A percentile compares a stretch with the other conserved stretches of the same genome.
phyloP scores from a whole-genome alignment of 2,797 vertebrate species.

The Megalops cyprinoides region DNA sequence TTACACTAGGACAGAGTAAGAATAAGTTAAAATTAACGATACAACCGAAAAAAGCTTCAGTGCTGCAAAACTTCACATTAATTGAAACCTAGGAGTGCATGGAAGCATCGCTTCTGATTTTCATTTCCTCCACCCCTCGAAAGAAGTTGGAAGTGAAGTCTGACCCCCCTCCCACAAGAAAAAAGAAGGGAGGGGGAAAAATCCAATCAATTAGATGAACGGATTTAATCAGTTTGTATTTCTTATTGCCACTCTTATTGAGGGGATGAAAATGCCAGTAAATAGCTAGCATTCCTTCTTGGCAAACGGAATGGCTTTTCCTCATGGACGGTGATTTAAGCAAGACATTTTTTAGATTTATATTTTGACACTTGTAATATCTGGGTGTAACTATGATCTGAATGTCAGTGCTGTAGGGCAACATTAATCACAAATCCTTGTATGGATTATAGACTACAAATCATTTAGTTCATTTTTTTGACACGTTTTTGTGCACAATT shows the following conservation, averaged over 20 bases:
- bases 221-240: slow-evolving; percentile 54
- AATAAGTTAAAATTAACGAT: not conserved
- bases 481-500: slow-evolving; percentile 26
- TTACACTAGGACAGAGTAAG: not conserved
- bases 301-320: not conserved
- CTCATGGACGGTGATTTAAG: slow-evolving; percentile 48
- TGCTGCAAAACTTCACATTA: not conserved
- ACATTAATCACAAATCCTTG: slow-evolving; percentile 42
- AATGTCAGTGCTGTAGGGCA: slow-evolving; percentile 36
- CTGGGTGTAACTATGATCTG: slow-evolving; percentile 42
- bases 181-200: not conserved
- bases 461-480: slow-evolving; percentile 26
- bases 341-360: slow-evolving; percentile 39
- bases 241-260: slow-evolving; percentile 47
- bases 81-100: not conserved
- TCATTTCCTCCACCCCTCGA: not conserved
- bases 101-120: not conserved
- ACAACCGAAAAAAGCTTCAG: not conserved
- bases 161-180: too few relatives aligned
- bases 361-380: slow-evolving; percentile 35
- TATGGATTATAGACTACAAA: slow-evolving; percentile 35
- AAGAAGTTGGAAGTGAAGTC: not conserved
- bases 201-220: not conserved
- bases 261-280: slow-evolving; percentile 43
- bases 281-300: slow-evolving; percentile 34